Evolutionary conservation across 2,797 vertebrate species (phyloP), one percentile per base, ranked within the genome.

Genomic region (Strix occidentalis): DNA sequence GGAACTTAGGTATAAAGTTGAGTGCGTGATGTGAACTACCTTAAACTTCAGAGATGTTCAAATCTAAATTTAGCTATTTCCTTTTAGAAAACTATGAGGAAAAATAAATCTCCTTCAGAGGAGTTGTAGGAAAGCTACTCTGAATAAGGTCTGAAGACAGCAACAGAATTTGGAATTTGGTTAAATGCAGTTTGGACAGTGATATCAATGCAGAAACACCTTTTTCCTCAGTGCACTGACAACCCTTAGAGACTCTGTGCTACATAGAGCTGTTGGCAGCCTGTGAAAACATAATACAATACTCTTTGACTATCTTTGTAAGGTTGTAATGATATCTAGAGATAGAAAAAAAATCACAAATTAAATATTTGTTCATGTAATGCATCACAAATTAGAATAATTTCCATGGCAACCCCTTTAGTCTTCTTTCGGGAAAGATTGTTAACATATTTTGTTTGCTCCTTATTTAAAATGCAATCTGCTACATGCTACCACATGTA

Each of bases 361-460:
- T 81, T 85, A 92, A 94, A 74, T 95, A 91, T 82, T 89, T 87
- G 33, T 87, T 53, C 68, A 74, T 63, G 33, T 51, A 89, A 65
- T 56, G 65, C 72, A 75, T 87, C 91, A 95, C 64, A 90, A 86
- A 96, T 95, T 91, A 92, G 93, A 97, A 96, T 74, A 83, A 96
- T 97, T 95, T 90, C 95, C 90, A 96, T 96, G 92, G 83, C 78
- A 97, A 97, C 68, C 7, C 54, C 46, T 69, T 91, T 28, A 68
- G 54, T 81, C 43, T 74, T 95, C 74, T 95, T 95, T 92, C 91
- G 85, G 83, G n/a, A 68, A 89, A 77, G 37, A 77, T 1, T 74
- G 89, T 23, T 11, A 95, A 77, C 61, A 68, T 4, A 8, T 89
- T 96, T 80, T 64, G 16, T 48, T 84, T 66, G 65, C 35, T 95